A percentile compares a stretch with the other conserved stretches of the same genome.
These are phyloP conservation scores for Heptranchias perlo DNA, from an alignment of 2,113 vertebrate species.

Conservation along the genomic window DNA sequence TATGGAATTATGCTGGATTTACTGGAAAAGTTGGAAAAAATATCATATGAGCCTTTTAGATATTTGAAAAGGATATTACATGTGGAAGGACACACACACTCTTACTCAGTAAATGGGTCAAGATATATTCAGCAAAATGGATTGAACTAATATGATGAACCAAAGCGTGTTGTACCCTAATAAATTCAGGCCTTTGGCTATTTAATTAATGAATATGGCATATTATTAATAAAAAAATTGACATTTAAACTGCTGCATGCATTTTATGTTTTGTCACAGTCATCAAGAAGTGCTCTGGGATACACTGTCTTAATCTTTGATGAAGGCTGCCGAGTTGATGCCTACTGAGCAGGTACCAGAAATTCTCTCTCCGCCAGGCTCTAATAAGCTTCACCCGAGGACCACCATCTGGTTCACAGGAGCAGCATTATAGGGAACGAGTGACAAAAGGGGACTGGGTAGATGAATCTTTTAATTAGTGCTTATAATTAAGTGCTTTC, in stretches of 20 bases:
- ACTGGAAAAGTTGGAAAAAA: background rate
- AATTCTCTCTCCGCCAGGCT: background rate
- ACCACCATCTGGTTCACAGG: conserved; percentile 34
- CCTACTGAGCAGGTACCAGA: conserved; percentile 6
- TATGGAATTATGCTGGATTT: background rate
- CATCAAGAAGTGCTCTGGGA: conserved; percentile 10
- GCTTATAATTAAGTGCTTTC: conserved; percentile 28
- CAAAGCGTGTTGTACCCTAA: background rate
- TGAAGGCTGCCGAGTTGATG: background rate
- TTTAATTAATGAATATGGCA: conserved; percentile 25
- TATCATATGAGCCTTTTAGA: background rate
- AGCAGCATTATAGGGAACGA: background rate
- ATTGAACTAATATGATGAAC: conserved; percentile 3
- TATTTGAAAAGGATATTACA: background rate
- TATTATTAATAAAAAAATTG: conserved; percentile 10
- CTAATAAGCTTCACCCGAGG: conserved; percentile 24
- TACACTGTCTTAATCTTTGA: conserved; percentile 18
- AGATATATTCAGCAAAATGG: background rate
- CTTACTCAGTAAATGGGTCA: background rate
- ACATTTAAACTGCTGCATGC: conserved; percentile 20
- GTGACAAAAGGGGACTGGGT: conserved; percentile 2
- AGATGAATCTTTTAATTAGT: conserved; percentile 37
- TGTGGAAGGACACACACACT: too few species aligned
- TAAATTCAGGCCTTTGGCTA: conserved; percentile 27
- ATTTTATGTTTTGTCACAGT: conserved; percentile 23